These are phyloP conservation scores for Streptopelia turtur DNA, from an alignment of 2,797 vertebrate genomes.

Conservation along the genomic window DNA sequence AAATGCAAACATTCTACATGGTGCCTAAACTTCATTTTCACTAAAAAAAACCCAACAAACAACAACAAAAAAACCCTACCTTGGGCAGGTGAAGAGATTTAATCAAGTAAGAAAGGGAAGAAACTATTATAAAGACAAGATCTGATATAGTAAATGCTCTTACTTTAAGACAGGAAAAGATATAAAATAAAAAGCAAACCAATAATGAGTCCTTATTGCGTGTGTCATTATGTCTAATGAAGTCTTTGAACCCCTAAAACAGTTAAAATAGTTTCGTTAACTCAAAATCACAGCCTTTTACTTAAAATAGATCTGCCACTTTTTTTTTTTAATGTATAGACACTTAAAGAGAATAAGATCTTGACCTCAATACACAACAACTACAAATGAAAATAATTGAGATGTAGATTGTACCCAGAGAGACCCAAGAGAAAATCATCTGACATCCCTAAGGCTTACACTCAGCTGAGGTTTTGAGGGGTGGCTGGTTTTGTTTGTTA, in stretches of 20 bases:
- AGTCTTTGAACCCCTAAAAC: not conserved
- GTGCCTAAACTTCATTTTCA: not conserved
- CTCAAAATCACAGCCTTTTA: not conserved
- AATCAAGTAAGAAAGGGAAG: not conserved
- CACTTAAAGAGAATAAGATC: not conserved
- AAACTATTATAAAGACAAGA: not conserved
- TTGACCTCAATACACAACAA: not conserved
- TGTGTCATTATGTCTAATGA: not conserved
- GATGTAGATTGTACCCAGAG: not conserved
- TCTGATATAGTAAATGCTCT: not conserved
- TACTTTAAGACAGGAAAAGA: not conserved
- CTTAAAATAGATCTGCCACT: not conserved
- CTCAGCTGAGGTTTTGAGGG: not conserved
- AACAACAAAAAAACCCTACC: not conserved
- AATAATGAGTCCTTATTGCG: not conserved
- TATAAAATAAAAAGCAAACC: not conserved
- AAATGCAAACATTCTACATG: conserved; percentile 36
- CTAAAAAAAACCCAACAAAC: no score
- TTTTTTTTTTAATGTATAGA: not conserved
- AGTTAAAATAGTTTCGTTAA: not conserved
- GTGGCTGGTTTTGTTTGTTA: not conserved
- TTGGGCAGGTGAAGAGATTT: not conserved
- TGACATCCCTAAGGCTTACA: not conserved
- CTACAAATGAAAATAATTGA: not conserved
- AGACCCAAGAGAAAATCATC: not conserved